A percentile compares a stretch with the other conserved stretches of the same genome.
Evolutionary conservation across 2,113 vertebrate species (phyloP).

Genomic region (Neolamprologus sp.): DNA sequence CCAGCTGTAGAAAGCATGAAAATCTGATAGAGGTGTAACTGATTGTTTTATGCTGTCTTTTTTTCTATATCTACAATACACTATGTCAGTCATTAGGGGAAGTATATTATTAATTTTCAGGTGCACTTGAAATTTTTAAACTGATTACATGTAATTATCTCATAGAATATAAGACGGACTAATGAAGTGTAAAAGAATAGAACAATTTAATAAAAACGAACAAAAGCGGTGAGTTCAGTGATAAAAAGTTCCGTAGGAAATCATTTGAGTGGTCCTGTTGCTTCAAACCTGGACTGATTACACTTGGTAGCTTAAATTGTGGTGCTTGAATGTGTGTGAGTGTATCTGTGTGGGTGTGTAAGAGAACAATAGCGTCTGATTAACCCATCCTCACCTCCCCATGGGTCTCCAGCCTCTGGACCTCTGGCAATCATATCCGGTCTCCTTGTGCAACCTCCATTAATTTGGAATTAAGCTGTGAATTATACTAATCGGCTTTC

Average conservation of each 20-base stretch:
- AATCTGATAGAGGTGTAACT: not conserved
- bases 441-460: not conserved
- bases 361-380: constrained; percentile 49
- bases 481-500: constrained; percentile 29
- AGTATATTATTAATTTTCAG: not conserved
- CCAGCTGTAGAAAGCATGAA: not conserved
- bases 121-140: not conserved
- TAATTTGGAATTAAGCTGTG: constrained; percentile 25
- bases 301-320: not conserved
- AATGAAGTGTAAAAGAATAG: not conserved
- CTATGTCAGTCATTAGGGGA: not conserved
- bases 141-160: not conserved
- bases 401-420: not conserved
- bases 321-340: not conserved
- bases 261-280: not conserved
- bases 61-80: not conserved
- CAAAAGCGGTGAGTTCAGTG: not conserved
- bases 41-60: not conserved
- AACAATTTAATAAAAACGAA: not conserved
- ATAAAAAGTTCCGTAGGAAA: not conserved
- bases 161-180: not conserved
- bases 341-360: not conserved
- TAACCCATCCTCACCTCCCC: constrained; percentile 4
- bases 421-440: constrained; percentile 4
- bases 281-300: constrained; percentile 21